Evolutionary conservation across 2,888 invertebrate species (phyloP).

Genomic region (Drosophila pegasa): DNA sequence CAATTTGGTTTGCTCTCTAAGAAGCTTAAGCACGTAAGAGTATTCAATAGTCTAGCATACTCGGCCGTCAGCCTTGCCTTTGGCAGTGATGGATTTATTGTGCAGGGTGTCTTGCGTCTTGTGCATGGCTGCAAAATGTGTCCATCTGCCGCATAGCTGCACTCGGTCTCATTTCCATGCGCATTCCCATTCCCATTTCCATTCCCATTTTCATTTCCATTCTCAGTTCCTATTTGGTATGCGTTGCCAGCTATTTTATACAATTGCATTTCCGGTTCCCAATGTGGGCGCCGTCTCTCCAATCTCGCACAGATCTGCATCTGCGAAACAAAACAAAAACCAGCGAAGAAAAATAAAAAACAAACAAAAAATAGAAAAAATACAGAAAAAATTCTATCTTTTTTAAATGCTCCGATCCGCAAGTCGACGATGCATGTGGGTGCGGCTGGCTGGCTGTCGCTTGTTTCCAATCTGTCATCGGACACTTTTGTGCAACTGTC

Average conservation of each 20-base stretch:
- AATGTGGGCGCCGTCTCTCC: conserved; percentile 72
- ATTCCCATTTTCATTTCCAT: conserved; percentile 34
- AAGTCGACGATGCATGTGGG: conserved; percentile 39
- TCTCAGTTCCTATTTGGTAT: conserved; percentile 59
- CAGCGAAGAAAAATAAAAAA: conserved; percentile 2
- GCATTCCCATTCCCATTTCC: conserved; percentile 32
- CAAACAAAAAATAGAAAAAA: conserved; percentile 10
- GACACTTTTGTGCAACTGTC: conserved; percentile 59
- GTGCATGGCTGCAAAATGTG: conserved; percentile 45
- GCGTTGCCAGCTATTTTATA: conserved; percentile 42
- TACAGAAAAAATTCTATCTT: conserved; percentile 8
- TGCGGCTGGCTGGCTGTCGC: conserved; percentile 30
- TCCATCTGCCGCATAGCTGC: conserved; percentile 57
- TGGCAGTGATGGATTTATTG: neutral
- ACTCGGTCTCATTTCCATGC: conserved; percentile 7
- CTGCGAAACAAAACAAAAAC: conserved; percentile 19
- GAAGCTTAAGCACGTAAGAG: too few relatives aligned
- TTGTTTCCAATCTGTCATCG: conserved; percentile 71
- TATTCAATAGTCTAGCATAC: neutral
- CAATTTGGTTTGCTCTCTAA: neutral
- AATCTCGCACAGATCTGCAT: conserved; percentile 23
- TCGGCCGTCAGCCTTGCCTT: neutral
- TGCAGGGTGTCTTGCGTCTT: conserved; percentile 1
- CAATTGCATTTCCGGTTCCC: conserved; percentile 77
- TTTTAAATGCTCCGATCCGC: conserved; percentile 34